Percentiles rank a stretch among this genome's conserved stretches.
Conservation (phyloP, 2,113 vertebrate species). For the Eclectus roratus region DNA sequence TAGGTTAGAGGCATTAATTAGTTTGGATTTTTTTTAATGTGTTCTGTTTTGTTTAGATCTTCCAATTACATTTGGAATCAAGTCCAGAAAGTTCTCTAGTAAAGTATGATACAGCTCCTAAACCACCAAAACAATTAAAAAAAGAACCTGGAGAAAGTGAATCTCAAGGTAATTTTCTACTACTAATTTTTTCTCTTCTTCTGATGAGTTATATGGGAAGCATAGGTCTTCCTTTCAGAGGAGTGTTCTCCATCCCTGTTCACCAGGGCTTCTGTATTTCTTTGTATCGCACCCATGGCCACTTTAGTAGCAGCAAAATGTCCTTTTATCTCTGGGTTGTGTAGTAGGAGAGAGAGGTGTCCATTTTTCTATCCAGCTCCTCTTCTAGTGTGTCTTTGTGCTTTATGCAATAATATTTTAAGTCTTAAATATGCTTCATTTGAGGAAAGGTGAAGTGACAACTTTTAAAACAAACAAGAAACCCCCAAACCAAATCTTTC, state of each 20-base stretch:
- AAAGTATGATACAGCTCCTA: constrained; percentile 52
- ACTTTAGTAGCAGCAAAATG: neutral
- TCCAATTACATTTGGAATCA: constrained; percentile 68
- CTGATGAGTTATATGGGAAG: neutral
- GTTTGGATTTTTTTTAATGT: neutral
- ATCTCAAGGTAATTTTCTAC: constrained; percentile 69
- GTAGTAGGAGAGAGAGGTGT: neutral
- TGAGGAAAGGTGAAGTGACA: neutral
- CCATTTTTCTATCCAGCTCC: neutral
- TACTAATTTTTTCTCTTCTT: neutral
- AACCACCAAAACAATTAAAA: constrained; percentile 59
- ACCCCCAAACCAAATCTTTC: neutral
- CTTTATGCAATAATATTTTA: neutral
- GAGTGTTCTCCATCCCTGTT: neutral
- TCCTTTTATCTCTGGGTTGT: neutral
- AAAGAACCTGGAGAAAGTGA: constrained; percentile 64
- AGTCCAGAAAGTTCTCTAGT: constrained; percentile 69
- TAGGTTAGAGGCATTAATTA: neutral
- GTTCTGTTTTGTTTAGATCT: constrained; percentile 66
- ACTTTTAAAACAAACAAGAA: neutral
- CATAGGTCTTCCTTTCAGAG: neutral
- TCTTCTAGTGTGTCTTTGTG: neutral
- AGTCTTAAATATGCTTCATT: neutral
- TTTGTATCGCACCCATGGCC: neutral
- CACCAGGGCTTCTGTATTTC: neutral